Conservation (phyloP, 2,797 vertebrate species). For the Aplochiton taeniatus region DNA sequence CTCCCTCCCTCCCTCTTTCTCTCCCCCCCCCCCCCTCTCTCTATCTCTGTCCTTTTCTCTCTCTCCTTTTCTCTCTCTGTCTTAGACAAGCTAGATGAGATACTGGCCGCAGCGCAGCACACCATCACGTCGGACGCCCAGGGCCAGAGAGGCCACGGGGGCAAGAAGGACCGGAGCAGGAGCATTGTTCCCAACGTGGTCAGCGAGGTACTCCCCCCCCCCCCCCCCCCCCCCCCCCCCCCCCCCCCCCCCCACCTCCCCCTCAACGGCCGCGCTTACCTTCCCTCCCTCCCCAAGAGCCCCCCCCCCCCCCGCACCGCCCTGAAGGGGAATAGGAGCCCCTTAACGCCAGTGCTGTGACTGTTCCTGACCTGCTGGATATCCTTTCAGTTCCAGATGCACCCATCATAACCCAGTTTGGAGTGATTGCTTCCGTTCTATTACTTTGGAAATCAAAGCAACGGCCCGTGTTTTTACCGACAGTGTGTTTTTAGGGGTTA, state of each 20-base stretch:
- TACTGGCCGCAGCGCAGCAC: slow-evolving; percentile 91
- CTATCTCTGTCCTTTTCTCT: slow-evolving; percentile 1
- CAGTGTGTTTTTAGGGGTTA: slow-evolving; percentile 19
- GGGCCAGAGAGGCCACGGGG: slow-evolving; percentile 80
- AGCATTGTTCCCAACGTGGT: slow-evolving; percentile 66
- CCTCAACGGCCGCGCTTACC: neutral
- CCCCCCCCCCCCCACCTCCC: neutral
- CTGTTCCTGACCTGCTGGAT: slow-evolving; percentile 58
- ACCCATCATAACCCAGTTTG: slow-evolving; percentile 10
- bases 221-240: neutral
- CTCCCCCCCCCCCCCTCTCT: neutral
- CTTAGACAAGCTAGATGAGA: slow-evolving; percentile 92
- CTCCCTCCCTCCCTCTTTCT: slow-evolving; percentile 17
- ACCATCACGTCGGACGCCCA: slow-evolving; percentile 89
- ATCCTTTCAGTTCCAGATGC: slow-evolving; percentile 34
- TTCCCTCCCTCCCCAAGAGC: too few relatives aligned
- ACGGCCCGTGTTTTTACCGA: slow-evolving; percentile 9
- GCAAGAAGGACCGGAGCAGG: slow-evolving; percentile 76
- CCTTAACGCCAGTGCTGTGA: slow-evolving; percentile 46
- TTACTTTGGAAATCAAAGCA: slow-evolving; percentile 22
- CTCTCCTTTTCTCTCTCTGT: slow-evolving; percentile 19
- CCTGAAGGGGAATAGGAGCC: too few relatives aligned
- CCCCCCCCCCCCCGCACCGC: too few relatives aligned
- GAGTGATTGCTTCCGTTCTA: slow-evolving; percentile 16
- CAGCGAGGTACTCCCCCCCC: slow-evolving; percentile 41